Evolutionary conservation across 2,797 vertebrate genomes (phyloP), one percentile per base, ranked within the genome.

Genomic region (Vultur gryphus): DNA sequence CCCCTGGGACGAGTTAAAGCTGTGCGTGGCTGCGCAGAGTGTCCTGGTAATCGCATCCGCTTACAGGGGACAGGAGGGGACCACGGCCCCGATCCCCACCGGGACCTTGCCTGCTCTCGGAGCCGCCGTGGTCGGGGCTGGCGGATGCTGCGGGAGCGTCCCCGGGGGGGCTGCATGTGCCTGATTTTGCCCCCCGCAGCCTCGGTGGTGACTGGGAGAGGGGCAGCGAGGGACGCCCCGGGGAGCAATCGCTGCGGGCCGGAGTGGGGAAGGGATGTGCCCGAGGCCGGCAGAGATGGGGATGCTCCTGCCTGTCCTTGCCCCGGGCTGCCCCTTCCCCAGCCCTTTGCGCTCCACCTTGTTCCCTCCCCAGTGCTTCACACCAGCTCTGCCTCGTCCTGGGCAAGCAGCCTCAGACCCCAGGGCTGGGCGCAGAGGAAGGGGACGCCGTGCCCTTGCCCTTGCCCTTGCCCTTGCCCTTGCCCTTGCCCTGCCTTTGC

Each of bases 151-250:
- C 1, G 1, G 19, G 44, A 44, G 28, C 6, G 0, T 33, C 43
- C 17, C 21, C 0, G 3, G 12, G 5, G 49, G 17, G 21, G 39
- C 18, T 1, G 6, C 26, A 0, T 3, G 35, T 14, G 41, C 29
- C 20, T 7, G 41, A 13, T 43, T 82, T 28, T 43, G 21, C 31
- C 35, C 55, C 62, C 48, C 21, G 54, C 28, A 29, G 57, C n/a
- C 37, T 51, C 1, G 6, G 26, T 1, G 3, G 43, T 3, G 5
- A 31, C 35, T 39, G 62, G 64, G 52, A 48, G 29, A 57, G 33
- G 14, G 25, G n/a, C 41, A 46, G 52, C 2, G 2, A 64, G 49
- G 49, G n/a, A 37, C 37, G 28, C 26, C 23, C 3, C 4, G 28
- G 43, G 66, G 33, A 23, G 3, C 3, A 2, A 20, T 20, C 2